Conservation (phyloP, 2,888 invertebrate genomes). For the Drosophila robusta region DNA sequence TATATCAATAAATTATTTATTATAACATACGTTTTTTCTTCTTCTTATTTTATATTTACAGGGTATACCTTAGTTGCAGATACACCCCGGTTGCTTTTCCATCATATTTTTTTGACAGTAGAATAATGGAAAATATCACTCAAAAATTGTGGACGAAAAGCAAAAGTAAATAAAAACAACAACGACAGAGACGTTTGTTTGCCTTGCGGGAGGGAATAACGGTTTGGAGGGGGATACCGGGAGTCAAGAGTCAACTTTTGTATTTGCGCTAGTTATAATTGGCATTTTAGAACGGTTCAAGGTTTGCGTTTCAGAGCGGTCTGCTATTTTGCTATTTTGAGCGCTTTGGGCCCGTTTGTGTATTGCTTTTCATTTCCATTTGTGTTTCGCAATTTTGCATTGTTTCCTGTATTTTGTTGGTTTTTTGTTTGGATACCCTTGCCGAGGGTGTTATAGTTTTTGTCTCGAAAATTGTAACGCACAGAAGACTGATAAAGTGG, state of each 20-base stretch:
- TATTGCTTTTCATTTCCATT: slow-evolving; percentile 54
- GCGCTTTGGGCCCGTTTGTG: slow-evolving; percentile 33
- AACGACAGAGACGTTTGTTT: slow-evolving; percentile 27
- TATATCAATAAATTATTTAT: too few species aligned
- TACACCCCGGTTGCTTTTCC: neutral
- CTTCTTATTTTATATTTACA: neutral
- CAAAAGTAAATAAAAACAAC: slow-evolving; percentile 20
- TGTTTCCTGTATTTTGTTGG: slow-evolving; percentile 28
- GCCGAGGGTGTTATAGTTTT: slow-evolving; percentile 12
- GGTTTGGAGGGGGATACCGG: neutral
- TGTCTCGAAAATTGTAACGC: neutral
- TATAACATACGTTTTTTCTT: neutral
- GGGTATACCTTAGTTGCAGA: slow-evolving; percentile 1
- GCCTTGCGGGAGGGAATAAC: neutral
- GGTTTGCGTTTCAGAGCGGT: slow-evolving; percentile 49
- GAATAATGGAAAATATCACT: slow-evolving; percentile 59
- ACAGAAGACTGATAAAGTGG: too few species aligned
- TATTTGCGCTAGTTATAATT: slow-evolving; percentile 78
- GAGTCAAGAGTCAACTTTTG: slow-evolving; percentile 52
- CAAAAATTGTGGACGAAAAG: slow-evolving; percentile 43
- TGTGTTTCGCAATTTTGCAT: slow-evolving; percentile 43
- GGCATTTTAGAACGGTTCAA: slow-evolving; percentile 78
- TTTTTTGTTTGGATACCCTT: slow-evolving; percentile 12
- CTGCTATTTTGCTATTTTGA: slow-evolving; percentile 25
- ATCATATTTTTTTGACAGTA: slow-evolving; percentile 8